Evolutionary conservation across 64 coral and sea anemone genomes (phyloP).

Genomic region (Dendrophyllia cribrosa): DNA sequence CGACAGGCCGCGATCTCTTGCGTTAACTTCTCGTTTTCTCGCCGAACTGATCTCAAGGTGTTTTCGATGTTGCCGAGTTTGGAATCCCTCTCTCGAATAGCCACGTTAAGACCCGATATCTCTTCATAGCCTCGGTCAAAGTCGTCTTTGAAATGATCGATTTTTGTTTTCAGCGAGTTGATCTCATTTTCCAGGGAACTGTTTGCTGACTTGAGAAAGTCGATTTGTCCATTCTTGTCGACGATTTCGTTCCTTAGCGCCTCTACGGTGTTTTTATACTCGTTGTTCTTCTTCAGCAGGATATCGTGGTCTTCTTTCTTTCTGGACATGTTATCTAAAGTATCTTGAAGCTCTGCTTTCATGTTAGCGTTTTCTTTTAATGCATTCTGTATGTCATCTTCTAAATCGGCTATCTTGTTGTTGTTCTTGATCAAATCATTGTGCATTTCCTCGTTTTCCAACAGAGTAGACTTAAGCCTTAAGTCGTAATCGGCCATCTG

Average conservation of each 20-base stretch:
- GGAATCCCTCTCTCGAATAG: conserved; percentile 77
- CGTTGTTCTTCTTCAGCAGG: conserved; percentile 69
- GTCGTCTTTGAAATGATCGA: conserved; percentile 78
- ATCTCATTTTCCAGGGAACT: conserved; percentile 89
- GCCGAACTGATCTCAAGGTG: conserved; percentile 59
- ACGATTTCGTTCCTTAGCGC: conserved; percentile 76
- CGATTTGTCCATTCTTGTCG: conserved; percentile 78
- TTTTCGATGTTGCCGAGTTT: conserved; percentile 80
- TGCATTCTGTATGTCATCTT: conserved; percentile 78
- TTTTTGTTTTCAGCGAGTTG: conserved; percentile 68
- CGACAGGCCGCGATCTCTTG: conserved; percentile 73
- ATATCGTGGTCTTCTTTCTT: conserved; percentile 77
- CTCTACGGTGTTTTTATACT: conserved; percentile 73
- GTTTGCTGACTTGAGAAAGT: conserved; percentile 76
- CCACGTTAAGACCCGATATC: conserved; percentile 60
- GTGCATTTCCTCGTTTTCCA: conserved; percentile 98
- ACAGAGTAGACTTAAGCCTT: conserved; percentile 70
- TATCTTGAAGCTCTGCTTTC: conserved; percentile 86
- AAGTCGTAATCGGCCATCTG: conserved; percentile 84
- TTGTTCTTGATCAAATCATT: conserved; percentile 86
- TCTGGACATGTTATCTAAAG: conserved; percentile 72
- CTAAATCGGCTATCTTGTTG: conserved; percentile 84
- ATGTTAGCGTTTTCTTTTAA: conserved; percentile 85
- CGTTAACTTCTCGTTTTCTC: conserved; percentile 90
- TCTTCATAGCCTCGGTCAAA: conserved; percentile 83